Evolutionary conservation across 1,140 invertebrate genomes (phyloP).

Genomic region (Phenacoccus solenopsis): DNA sequence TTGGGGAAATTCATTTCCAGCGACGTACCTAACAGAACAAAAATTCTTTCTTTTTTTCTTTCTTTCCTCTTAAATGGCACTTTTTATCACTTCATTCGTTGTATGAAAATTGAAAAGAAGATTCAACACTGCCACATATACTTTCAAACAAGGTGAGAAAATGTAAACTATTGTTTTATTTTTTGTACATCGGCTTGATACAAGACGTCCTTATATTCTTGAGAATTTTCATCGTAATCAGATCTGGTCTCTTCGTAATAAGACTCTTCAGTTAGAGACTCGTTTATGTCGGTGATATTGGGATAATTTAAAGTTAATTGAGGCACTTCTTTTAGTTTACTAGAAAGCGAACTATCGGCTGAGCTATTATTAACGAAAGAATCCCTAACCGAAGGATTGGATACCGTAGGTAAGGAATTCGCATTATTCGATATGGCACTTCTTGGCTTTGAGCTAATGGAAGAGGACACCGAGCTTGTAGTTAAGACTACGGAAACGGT

Average conservation of each 20-base stretch:
- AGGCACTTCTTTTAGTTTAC: neutral
- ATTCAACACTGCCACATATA: neutral
- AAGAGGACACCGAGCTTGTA: neutral
- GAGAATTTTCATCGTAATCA: neutral
- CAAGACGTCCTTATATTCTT: neutral
- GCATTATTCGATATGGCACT: constrained; percentile 4
- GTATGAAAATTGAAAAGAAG: too few species aligned
- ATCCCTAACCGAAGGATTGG: neutral
- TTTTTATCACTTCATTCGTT: neutral
- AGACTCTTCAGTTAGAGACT: neutral
- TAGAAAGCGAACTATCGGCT: neutral
- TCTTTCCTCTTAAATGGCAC: neutral
- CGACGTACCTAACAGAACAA: too few species aligned
- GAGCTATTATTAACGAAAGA: neutral
- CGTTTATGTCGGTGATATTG: constrained; percentile 5
- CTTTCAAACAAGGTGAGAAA: too few species aligned
- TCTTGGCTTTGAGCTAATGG: constrained; percentile 1
- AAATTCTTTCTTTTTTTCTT: too few species aligned
- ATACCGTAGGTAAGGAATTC: neutral
- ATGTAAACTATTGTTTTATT: neutral
- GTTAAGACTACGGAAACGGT: neutral
- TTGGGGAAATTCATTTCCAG: too few species aligned
- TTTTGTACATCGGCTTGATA: neutral
- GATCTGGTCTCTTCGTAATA: neutral
- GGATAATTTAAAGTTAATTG: neutral